Percentiles rank a stretch among this genome's conserved stretches.
These are phyloP conservation scores for Lycocerus yunnanus DNA, from an alignment of 2,888 invertebrate genomes.

Conservation along the genomic window DNA sequence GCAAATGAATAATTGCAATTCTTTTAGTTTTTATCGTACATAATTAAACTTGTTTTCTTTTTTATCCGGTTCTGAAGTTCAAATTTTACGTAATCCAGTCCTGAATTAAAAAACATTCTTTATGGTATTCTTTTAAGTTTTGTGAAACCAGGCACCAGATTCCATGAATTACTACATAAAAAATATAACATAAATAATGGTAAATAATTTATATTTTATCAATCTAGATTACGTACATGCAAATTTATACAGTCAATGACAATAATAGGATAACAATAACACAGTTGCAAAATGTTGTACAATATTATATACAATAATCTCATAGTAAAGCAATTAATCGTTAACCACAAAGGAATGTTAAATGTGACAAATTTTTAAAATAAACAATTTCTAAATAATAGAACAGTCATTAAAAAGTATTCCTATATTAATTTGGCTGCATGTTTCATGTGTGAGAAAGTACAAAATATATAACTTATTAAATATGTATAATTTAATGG, in stretches of 20 bases:
- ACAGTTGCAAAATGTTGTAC: neutral
- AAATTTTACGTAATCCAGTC: too few species aligned
- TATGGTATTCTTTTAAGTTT: too few species aligned
- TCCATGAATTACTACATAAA: too few species aligned
- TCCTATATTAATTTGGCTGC: neutral
- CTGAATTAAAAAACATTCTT: too few species aligned
- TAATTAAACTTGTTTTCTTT: too few species aligned
- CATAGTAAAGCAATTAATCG: neutral
- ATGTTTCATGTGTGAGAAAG: neutral
- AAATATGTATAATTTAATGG: neutral
- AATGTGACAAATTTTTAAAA: neutral
- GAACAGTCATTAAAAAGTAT: neutral
- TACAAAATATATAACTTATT: neutral
- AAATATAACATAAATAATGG: neutral
- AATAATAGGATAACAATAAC: neutral
- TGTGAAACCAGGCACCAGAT: too few species aligned
- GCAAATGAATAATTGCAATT: too few species aligned
- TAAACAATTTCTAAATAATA: neutral
- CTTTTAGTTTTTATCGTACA: too few species aligned
- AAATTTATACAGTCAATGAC: neutral
- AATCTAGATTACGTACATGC: neutral
- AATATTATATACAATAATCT: neutral
- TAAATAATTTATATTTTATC: slow-evolving; percentile 1
- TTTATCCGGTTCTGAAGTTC: too few species aligned
- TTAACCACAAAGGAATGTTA: neutral